These are phyloP conservation scores for Recurvirostra avosetta DNA, from an alignment of 2,113 vertebrate species.

Conservation along the genomic window DNA sequence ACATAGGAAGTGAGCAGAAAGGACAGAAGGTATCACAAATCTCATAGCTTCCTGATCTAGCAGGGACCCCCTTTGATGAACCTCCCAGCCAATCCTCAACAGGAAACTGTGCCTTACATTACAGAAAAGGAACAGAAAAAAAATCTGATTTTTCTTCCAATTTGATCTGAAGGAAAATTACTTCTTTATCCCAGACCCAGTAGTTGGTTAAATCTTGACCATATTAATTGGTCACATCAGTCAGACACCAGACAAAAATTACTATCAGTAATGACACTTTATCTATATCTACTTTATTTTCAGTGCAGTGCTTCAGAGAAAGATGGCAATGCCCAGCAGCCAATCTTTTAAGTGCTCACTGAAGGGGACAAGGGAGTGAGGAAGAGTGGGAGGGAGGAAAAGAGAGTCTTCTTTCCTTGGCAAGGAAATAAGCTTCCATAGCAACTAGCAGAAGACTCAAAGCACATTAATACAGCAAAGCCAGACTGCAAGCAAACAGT, in stretches of 20 bases:
- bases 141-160: not conserved
- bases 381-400: not conserved
- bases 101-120: not conserved
- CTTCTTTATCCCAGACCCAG: not conserved
- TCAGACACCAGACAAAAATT: not conserved
- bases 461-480: not conserved
- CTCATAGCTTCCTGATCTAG: not conserved
- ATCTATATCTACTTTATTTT: not conserved
- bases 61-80: not conserved
- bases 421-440: not conserved
- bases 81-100: not conserved
- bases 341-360: not conserved
- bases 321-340: not conserved
- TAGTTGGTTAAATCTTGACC: not conserved
- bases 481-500: not conserved
- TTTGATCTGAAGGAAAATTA: not conserved
- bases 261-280: not conserved
- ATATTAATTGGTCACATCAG: not conserved
- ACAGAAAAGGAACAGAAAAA: not conserved
- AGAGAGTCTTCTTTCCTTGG: not conserved
- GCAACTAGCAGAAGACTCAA: not conserved
- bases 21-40: not conserved
- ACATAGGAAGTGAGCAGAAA: not conserved
- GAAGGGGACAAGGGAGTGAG: not conserved
- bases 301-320: not conserved